Percentiles rank a stretch among this genome's conserved stretches.
Conservation (phyloP, 1,140 invertebrate species). For the Apis dorsata region DNA sequence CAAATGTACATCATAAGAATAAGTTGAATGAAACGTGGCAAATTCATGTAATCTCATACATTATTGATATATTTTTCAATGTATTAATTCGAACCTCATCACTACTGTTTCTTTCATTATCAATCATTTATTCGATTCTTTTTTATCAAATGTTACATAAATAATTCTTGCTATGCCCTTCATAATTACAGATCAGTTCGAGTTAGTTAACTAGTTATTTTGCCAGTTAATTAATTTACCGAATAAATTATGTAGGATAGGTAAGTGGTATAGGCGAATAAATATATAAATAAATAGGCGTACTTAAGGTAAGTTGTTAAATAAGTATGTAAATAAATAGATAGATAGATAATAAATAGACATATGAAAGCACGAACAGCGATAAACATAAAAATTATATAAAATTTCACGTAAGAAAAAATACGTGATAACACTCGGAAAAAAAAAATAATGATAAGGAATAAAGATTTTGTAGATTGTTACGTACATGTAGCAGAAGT, state of each 20-base stretch:
- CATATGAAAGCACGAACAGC: neutral
- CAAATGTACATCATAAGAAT: no score
- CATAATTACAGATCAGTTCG: slow-evolving; percentile 14
- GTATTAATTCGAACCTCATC: neutral
- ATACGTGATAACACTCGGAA: no score
- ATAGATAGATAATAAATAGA: neutral
- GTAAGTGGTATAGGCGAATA: slow-evolving; percentile 23
- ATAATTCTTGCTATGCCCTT: slow-evolving; percentile 14
- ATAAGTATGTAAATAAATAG: slow-evolving; percentile 10
- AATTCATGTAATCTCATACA: no score
- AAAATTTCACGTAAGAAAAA: neutral
- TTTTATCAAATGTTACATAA: neutral
- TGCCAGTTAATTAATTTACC: neutral
- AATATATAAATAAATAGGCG: slow-evolving; percentile 15
- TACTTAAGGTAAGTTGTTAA: slow-evolving; percentile 8
- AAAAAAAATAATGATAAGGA: neutral
- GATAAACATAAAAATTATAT: neutral
- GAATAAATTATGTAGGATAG: slow-evolving; percentile 15
- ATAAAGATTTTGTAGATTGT: no score
- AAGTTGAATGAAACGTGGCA: no score
- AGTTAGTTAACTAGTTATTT: neutral
- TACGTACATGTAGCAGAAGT: neutral
- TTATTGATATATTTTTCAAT: neutral
- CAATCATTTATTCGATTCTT: neutral
- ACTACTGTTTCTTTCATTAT: neutral